phyloP scores from a whole-genome alignment of 1,140 invertebrate species.

The Euglossa dilemma region DNA sequence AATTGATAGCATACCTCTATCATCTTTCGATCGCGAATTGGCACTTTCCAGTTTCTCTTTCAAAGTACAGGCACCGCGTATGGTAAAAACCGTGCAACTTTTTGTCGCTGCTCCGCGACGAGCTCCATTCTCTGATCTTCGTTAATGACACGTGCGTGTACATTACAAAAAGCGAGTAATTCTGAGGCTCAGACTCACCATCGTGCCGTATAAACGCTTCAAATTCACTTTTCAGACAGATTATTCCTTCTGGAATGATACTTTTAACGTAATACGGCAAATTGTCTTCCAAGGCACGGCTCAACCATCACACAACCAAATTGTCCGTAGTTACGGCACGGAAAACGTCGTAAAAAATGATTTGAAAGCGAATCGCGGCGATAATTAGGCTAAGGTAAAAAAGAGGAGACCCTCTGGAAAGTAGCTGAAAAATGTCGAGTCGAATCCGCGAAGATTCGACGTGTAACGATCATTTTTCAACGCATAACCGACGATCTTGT shows the following conservation, averaged over 20 bases:
- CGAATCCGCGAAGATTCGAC: too few relatives aligned
- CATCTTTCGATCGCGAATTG: neutral
- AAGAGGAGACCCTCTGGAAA: neutral
- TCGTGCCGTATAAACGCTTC: neutral
- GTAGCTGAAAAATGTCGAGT: too few relatives aligned
- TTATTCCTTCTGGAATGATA: neutral
- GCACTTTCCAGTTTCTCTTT: neutral
- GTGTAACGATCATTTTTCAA: neutral
- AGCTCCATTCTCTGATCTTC: neutral
- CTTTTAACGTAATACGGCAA: too few relatives aligned
- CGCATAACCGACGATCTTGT: neutral
- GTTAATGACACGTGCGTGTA: neutral
- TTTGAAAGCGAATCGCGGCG: neutral
- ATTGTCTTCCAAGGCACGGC: neutral
- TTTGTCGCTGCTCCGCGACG: neutral
- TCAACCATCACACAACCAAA: neutral
- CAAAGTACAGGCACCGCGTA: neutral
- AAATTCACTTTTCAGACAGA: slow-evolving; percentile 3
- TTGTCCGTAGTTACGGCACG: neutral
- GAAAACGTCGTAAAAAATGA: neutral
- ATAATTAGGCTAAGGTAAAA: neutral
- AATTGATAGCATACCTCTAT: too few relatives aligned
- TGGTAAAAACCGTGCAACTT: neutral
- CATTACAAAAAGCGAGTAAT: neutral
- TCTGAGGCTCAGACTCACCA: neutral